A percentile compares a stretch with the other conserved stretches of the same genome.
Evolutionary conservation across 2,888 invertebrate species (phyloP).

Genomic region (Macrosiphum euphorbiae): DNA sequence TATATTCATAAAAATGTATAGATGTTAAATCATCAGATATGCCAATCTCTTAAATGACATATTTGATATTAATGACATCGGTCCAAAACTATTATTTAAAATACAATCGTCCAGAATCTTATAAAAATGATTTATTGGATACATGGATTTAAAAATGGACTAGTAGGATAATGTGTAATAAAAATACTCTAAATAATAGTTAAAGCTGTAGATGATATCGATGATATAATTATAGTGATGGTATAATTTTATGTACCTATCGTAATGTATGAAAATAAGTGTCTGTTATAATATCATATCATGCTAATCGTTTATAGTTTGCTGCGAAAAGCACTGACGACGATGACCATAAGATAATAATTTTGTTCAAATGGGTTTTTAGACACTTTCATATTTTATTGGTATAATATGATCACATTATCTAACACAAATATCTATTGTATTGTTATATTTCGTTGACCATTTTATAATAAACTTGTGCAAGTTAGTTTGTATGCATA

Average conservation of each 20-base stretch:
- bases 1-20: not conserved
- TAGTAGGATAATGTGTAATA: not conserved
- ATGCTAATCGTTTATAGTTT: not conserved
- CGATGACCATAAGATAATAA: not conserved
- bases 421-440: not conserved
- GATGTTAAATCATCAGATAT: not conserved
- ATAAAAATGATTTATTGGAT: not conserved
- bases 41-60: not conserved
- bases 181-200: not conserved
- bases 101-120: not conserved
- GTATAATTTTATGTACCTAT: too few relatives aligned
- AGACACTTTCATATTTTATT: not conserved
- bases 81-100: not conserved
- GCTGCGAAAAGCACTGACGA: not conserved
- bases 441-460: not conserved
- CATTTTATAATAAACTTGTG: not conserved
- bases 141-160: not conserved
- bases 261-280: not conserved
- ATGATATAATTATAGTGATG: not conserved
- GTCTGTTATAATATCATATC: not conserved
- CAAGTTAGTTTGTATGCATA: not conserved
- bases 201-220: not conserved
- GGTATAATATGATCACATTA: not conserved
- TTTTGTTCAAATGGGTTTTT: not conserved
- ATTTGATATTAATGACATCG: not conserved